A percentile compares a stretch with the other conserved stretches of the same genome.
These are phyloP conservation scores for Resseliella maxima DNA, from an alignment of 2,888 invertebrate genomes.

Conservation along the genomic window DNA sequence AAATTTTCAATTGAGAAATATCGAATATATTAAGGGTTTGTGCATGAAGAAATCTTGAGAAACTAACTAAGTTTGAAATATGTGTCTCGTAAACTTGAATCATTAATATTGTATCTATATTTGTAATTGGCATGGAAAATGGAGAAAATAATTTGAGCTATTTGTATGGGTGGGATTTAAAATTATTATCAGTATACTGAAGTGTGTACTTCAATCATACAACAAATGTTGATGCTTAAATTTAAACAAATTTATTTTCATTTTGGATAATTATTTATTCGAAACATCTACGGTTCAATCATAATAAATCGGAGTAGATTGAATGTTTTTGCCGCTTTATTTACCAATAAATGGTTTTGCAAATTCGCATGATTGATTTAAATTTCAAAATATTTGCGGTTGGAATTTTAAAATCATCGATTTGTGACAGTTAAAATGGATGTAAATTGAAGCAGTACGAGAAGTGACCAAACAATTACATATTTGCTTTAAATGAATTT, in stretches of 20 bases:
- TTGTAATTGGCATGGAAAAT: neutral
- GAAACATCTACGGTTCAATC: too few species aligned
- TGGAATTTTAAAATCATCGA: conserved; percentile 16
- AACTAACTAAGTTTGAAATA: neutral
- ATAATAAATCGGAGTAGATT: neutral
- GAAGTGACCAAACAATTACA: neutral
- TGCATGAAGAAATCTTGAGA: neutral
- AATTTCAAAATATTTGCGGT: conserved; percentile 17
- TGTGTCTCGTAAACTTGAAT: neutral
- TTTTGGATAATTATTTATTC: too few species aligned
- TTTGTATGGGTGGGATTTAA: too few species aligned
- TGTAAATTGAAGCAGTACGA: neutral
- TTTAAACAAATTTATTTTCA: too few species aligned
- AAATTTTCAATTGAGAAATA: neutral
- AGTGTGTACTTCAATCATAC: too few species aligned
- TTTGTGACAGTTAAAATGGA: neutral
- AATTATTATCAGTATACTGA: too few species aligned
- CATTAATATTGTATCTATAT: neutral
- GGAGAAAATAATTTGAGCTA: neutral
- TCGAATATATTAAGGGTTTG: neutral
- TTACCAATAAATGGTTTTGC: neutral
- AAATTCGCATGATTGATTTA: conserved; percentile 24
- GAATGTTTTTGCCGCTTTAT: neutral
- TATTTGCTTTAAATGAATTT: conserved; percentile 38
- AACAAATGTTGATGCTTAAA: too few species aligned